Percentiles rank a stretch among this genome's conserved stretches.
Conservation (phyloP, 2,797 vertebrate genomes). For the Falco biarmicus region DNA sequence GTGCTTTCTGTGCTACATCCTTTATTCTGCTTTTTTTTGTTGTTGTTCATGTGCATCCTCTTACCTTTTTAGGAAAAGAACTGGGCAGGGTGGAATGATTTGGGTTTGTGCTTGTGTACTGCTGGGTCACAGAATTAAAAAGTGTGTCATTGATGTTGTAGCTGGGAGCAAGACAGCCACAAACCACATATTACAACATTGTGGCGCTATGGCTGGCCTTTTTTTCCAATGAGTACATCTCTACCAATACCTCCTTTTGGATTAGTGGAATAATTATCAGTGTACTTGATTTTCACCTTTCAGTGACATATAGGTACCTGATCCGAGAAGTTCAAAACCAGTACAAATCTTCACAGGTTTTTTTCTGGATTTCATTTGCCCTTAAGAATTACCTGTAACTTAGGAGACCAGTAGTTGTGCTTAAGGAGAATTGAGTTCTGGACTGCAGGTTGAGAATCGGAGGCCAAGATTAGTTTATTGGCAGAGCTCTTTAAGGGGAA, state of each 20-base stretch:
- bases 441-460: neutral
- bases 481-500: neutral
- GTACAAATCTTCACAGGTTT: neutral
- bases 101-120: neutral
- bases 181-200: accelerated
- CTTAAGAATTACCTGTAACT: neutral
- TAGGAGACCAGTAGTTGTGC: neutral
- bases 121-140: neutral
- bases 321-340: neutral
- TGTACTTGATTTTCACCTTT: neutral
- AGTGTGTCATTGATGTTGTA: neutral
- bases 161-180: neutral
- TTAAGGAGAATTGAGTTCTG: neutral
- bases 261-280: neutral
- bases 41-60: neutral
- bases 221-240: neutral
- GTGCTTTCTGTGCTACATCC: neutral
- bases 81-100: neutral
- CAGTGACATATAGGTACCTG: neutral
- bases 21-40: neutral
- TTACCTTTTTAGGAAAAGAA: neutral
- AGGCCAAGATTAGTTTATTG: neutral
- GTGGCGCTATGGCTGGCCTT: neutral
- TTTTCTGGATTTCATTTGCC: neutral
- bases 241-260: neutral